Percentiles rank a stretch among this genome's conserved stretches.
phyloP scores from a whole-genome alignment of 2,888 invertebrate species.

The Hyles lineata region DNA sequence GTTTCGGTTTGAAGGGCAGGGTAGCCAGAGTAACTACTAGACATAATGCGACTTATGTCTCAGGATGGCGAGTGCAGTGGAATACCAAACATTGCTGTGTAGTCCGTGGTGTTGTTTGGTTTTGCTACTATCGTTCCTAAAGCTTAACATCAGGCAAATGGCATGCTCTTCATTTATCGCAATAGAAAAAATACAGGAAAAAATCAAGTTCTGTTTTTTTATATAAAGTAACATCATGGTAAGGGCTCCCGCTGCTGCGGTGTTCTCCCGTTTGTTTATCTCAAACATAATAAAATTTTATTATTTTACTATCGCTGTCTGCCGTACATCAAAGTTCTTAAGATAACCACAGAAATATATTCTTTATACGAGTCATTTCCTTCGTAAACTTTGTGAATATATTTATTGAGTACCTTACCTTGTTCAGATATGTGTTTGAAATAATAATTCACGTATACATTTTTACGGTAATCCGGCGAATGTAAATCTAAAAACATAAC shows the following conservation, averaged over 20 bases:
- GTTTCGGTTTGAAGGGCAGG: no score
- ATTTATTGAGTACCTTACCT: neutral
- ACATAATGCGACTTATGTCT: no score
- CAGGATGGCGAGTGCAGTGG: no score
- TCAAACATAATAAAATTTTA: slow-evolving; percentile 50
- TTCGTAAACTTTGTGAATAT: neutral
- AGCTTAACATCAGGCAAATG: no score
- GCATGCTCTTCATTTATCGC: no score
- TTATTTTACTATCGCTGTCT: slow-evolving; percentile 48
- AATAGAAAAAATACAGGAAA: no score
- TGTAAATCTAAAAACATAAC: no score
- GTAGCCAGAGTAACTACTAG: no score
- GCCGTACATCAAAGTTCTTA: slow-evolving; percentile 36
- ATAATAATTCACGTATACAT: neutral
- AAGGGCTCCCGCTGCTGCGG: slow-evolving; percentile 1
- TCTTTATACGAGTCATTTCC: slow-evolving; percentile 5
- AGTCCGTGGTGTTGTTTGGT: no score
- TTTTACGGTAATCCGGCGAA: no score
- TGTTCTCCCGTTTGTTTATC: slow-evolving; percentile 40
- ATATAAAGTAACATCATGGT: neutral
- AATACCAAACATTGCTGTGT: no score
- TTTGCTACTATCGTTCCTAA: no score
- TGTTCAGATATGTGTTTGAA: neutral
- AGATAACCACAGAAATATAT: slow-evolving; percentile 13
- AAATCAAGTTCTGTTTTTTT: neutral